Evolutionary conservation across 1,140 invertebrate species (phyloP).

Genomic region (Hormaphis cornu): DNA sequence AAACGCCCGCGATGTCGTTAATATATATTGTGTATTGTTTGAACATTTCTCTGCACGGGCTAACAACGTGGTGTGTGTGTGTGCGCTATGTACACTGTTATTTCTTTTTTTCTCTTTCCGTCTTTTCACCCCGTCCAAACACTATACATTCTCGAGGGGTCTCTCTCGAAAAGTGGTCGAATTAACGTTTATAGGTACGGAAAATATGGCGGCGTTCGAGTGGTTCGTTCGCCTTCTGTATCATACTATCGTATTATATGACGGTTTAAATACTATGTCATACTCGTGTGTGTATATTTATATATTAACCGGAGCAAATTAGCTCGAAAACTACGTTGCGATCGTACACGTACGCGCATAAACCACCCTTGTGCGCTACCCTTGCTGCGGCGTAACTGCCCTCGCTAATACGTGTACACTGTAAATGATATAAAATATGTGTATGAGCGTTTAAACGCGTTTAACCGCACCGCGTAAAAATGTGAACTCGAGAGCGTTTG

Average conservation of each 20-base stretch:
- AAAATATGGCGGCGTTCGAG: conserved; percentile 11
- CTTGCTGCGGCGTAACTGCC: background rate
- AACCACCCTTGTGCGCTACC: no score
- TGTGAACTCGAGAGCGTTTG: no score
- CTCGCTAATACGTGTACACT: background rate
- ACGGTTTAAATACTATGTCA: no score
- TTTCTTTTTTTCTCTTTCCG: background rate
- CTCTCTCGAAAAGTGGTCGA: conserved; percentile 8
- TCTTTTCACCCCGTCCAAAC: background rate
- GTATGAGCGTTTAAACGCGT: background rate
- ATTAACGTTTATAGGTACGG: background rate
- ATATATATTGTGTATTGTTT: background rate
- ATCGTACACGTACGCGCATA: no score
- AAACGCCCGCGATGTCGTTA: no score
- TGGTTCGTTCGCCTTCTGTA: background rate
- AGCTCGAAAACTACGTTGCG: no score
- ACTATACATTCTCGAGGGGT: conserved; percentile 12
- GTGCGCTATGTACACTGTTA: background rate
- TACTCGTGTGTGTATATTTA: background rate
- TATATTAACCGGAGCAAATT: background rate
- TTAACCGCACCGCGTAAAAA: background rate
- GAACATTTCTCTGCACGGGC: background rate
- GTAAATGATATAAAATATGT: background rate
- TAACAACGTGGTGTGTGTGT: conserved; percentile 19
- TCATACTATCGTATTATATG: no score